phyloP scores from a whole-genome alignment of 2,113 vertebrate species.

The Sapajus apella region DNA sequence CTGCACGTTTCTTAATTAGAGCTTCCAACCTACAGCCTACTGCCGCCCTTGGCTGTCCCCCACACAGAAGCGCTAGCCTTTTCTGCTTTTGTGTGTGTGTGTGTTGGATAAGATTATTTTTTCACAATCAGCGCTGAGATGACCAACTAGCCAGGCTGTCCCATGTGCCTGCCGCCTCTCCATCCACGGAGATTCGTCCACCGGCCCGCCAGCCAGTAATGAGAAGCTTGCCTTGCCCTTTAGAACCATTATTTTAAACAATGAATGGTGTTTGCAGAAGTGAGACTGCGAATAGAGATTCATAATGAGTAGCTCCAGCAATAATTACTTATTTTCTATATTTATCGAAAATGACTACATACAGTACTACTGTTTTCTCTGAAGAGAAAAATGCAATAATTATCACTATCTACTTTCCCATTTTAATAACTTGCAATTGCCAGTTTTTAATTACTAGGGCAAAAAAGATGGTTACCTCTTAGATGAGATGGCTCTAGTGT shows the following conservation, averaged over 20 bases:
- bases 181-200: background rate
- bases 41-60: background rate
- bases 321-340: constrained; percentile 70
- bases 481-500: background rate
- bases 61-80: background rate
- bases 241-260: constrained; percentile 17
- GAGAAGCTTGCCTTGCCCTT: background rate
- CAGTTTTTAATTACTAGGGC: constrained; percentile 60
- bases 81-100: background rate
- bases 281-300: background rate
- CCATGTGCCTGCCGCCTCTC: background rate
- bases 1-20: background rate
- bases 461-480: background rate
- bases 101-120: background rate
- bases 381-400: constrained; percentile 37
- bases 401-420: constrained; percentile 45
- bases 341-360: constrained; percentile 49
- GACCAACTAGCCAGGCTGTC: background rate
- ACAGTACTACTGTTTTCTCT: constrained; percentile 59
- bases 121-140: background rate
- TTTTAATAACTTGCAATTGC: constrained; percentile 56
- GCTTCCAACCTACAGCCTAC: background rate
- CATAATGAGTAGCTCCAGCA: constrained; percentile 23
- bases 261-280: constrained; percentile 30
- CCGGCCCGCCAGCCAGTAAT: background rate